A percentile compares a stretch with the other conserved stretches of the same genome.
Conservation (phyloP, 2,888 invertebrate species). For the Tiliacea aurago region DNA sequence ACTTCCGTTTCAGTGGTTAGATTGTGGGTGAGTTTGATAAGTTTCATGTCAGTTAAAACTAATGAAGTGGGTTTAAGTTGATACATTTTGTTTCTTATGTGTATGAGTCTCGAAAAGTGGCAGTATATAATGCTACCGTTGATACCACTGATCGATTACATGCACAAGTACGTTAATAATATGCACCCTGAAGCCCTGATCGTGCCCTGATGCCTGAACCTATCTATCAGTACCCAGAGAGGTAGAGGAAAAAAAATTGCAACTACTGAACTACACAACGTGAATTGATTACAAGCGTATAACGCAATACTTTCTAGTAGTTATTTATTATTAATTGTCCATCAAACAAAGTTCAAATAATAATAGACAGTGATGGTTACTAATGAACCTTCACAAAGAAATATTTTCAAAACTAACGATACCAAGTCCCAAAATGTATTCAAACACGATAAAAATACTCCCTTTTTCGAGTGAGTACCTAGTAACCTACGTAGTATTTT, state of each 20-base stretch:
- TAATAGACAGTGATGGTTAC: neutral
- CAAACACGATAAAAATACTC: constrained; percentile 37
- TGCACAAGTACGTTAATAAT: neutral
- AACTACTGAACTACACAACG: neutral
- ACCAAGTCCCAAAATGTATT: constrained; percentile 19
- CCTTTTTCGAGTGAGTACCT: constrained; percentile 30
- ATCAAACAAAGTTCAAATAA: neutral
- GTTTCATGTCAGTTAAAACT: constrained; percentile 53
- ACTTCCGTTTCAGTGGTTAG: constrained; percentile 71
- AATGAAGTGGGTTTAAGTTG: constrained; percentile 50
- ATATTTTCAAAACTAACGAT: neutral
- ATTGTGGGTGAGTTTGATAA: constrained; percentile 61
- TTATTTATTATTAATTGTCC: neutral
- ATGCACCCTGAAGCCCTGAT: constrained; percentile 1
- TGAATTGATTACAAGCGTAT: neutral
- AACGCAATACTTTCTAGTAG: no score
- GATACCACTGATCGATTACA: constrained; percentile 43
- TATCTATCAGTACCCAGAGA: neutral
- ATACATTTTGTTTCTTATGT: constrained; percentile 42
- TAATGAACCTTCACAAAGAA: neutral
- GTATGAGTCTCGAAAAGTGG: constrained; percentile 18
- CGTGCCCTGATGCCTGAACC: neutral
- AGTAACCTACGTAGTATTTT: constrained; percentile 32
- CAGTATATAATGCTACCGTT: constrained; percentile 50
- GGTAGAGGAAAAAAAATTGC: neutral